Base-by-base conservation (phyloP, 2,113 vertebrate genomes). In the Aptenodytes forsteri region DNA sequence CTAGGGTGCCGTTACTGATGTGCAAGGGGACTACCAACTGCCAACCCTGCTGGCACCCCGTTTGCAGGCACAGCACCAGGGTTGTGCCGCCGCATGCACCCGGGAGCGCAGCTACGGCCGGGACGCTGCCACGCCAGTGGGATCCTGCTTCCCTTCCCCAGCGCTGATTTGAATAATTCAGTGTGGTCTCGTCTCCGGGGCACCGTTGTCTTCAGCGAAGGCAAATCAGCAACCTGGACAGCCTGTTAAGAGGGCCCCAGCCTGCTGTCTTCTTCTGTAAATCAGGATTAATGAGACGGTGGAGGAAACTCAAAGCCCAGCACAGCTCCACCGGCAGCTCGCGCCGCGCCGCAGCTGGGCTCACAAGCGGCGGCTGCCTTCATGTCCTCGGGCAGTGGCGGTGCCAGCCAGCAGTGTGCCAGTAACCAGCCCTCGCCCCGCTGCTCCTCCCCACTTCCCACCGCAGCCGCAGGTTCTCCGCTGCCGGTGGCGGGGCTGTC, bases 271-370 rank as follows among this genome's bases (percentile, higher is more conserved):
- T 96, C 90, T 97, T 98, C 98, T 97, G 98, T 99, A 99, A 99
- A 99, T 99, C 99, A 99, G 98, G 98, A 97, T 98, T 99, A 99
- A 99, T 99, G 99, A 99, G 99, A 96, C 61, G 90, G 98, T 66
- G 96, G 97, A 98, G 97, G 98, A 97, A 98, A 97, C 97, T 62
- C 97, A 83, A 18, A 94, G 98, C 98, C 98, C 98, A 78, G 93
- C 66, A 77, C 97, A 66, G 96, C 81, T 90, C 96, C 6, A 82
- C 97, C 85, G 97, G 97, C 97, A 93, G 97, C 93, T 79, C 15
- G 47, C 54, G 71, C 25, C 3, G 20, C 7, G 2, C 90, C 46
- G 86, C 89, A 80, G 80, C 34, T 19, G 13, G 86, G 64, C 93
- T 92, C 88, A 34, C 96, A 85, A 83, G 58, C 20, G 9, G 58